Conservation (phyloP, 2,888 invertebrate species). For the Hirudinaria manillensis region DNA sequence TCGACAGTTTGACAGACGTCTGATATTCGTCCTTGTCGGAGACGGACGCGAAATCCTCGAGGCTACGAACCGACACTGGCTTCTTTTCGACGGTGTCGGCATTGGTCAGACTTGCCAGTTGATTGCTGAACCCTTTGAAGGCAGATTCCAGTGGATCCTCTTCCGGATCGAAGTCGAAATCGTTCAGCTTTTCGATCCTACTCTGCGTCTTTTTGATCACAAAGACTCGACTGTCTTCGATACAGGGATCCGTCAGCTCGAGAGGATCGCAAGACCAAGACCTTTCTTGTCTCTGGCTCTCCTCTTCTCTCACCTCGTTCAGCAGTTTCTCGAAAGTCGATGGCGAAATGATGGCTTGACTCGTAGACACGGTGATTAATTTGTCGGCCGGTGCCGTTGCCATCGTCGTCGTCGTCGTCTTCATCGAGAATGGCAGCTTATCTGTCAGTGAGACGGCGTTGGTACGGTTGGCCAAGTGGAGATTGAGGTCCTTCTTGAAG, state of each 20-base stretch:
- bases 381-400: neutral
- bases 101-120: conserved; percentile 22
- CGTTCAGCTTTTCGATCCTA: neutral
- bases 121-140: conserved; percentile 28
- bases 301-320: neutral
- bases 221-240: neutral
- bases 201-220: neutral
- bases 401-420: neutral
- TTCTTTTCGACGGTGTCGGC: conserved; percentile 18
- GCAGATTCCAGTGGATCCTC: conserved; percentile 21
- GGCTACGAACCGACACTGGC: neutral
- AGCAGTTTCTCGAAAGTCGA: conserved; percentile 14
- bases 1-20: conserved; percentile 3
- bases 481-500: neutral
- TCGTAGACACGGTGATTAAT: neutral
- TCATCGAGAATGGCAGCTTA: neutral
- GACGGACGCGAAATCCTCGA: neutral
- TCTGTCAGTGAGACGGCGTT: neutral
- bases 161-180: neutral
- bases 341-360: neutral
- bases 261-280: conserved; percentile 9
- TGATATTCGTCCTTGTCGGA: neutral
- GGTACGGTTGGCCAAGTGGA: neutral
- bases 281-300: neutral
- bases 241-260: neutral